Evolutionary conservation across 1,140 invertebrate species (phyloP).

Genomic region (Drosophila carrolli): DNA sequence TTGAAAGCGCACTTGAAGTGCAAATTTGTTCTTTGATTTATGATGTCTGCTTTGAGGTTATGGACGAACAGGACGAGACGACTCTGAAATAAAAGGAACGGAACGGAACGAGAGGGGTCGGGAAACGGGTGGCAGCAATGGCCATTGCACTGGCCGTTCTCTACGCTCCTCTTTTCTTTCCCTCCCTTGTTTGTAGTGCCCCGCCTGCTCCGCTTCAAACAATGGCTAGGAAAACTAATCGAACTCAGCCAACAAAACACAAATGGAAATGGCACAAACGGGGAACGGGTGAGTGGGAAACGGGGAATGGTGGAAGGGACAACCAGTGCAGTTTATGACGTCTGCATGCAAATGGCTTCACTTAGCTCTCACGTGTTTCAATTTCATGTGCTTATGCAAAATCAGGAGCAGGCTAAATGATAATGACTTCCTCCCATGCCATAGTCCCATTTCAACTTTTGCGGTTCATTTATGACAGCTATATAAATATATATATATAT

Average conservation of each 20-base stretch:
- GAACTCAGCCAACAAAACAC: conserved; percentile 44
- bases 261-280: conserved; percentile 33
- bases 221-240: conserved; percentile 59
- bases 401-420: conserved; percentile 37
- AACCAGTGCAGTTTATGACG: conserved; percentile 63
- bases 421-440: conserved; percentile 39
- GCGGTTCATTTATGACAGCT: neutral
- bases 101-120: conserved; percentile 5
- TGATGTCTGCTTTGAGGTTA: conserved; percentile 76
- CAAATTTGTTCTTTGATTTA: conserved; percentile 76
- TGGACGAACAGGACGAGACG: conserved; percentile 28
- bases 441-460: conserved; percentile 7
- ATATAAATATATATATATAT: too few species aligned
- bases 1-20: conserved; percentile 75
- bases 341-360: conserved; percentile 72
- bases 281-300: too few species aligned
- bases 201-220: conserved; percentile 18
- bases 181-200: conserved; percentile 4
- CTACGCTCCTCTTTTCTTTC: neutral
- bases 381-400: conserved; percentile 50
- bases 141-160: conserved; percentile 37
- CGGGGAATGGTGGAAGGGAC: conserved; percentile 8
- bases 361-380: conserved; percentile 52
- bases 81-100: too few species aligned
- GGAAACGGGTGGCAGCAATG: conserved; percentile 58